phyloP scores from a whole-genome alignment of 2,888 invertebrate species.

The Onthophagus sagittarius region DNA sequence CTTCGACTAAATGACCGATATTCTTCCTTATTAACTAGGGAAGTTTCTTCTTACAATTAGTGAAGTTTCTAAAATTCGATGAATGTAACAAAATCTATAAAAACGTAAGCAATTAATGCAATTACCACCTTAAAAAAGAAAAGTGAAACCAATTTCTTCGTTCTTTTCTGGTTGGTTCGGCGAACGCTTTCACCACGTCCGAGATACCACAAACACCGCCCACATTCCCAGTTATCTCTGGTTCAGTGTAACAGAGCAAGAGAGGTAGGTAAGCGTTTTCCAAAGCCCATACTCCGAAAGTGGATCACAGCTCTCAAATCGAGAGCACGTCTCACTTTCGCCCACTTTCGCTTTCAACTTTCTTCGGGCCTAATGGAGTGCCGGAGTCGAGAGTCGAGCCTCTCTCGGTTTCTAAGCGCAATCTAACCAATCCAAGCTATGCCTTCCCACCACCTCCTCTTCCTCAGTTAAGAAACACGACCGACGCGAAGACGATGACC shows the following conservation, averaged over 20 bases:
- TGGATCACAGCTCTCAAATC: background rate
- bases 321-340: constrained; percentile 13
- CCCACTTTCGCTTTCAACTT: constrained; percentile 15
- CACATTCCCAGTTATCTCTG: constrained; percentile 6
- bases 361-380: constrained; percentile 7
- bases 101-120: background rate
- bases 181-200: background rate
- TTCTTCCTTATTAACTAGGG: no score
- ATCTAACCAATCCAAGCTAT: background rate
- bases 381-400: background rate
- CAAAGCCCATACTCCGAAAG: background rate
- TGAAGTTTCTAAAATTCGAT: background rate
- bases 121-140: background rate
- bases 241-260: constrained; percentile 5
- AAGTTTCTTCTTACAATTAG: no score
- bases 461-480: no score
- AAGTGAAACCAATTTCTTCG: background rate
- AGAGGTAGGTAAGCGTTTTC: background rate
- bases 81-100: background rate
- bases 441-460: background rate
- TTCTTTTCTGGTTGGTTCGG: background rate
- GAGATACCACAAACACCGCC: background rate
- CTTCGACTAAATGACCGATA: no score
- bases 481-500: background rate
- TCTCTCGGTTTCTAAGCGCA: background rate